Base-by-base conservation (phyloP, 1,140 invertebrate species). In the Parapsyche elsis region DNA sequence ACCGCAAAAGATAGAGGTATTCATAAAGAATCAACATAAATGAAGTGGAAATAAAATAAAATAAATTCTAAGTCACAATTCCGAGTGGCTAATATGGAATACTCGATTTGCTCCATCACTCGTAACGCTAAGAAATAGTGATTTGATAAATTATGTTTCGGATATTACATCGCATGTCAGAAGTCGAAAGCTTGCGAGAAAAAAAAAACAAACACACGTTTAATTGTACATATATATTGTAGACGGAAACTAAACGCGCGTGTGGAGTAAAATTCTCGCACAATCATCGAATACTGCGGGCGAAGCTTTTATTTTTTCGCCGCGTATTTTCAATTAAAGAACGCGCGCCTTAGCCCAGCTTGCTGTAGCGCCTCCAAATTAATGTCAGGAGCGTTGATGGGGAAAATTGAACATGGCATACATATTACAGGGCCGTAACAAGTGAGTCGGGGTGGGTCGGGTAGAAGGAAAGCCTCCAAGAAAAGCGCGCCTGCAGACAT, bases 341-440 rank as follows among this genome's bases (percentile, higher is more conserved):
- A 14, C 49, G 7, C 49, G 49, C 49, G 1, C 12, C 57, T 61
- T 21, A 21, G 57, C 30, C 30, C 30, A 7, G 30, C 30, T 38
- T 1, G 30, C 30, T 19, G 53, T 46, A 49, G 44, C 57, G 59
- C 26, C 45, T 38, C 75, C 26, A 77, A 64, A 77, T 77, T 77
- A 77, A 64, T 77, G 75, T 77, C 75, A 46, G 57, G 61, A 53
- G 75, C 75, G 75, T 77, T 77, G 75, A 77, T 77, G 75, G 49
- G 75, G 57, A 77, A 77, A 77, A 77, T 77, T 77, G 75, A 77
- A 77, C 75, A 64, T 64, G 75, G 75, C 75, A 64, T 77, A 77
- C 57, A 77, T 77, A 64, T 77, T 75, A 75, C 73, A 23, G 10
- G 21, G 64, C 23, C 64, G 12, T 9, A 10, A 5, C 16, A 16